These are phyloP conservation scores for Philypnodon macrostomus DNA, from an alignment of 2,797 vertebrate genomes.

Conservation along the genomic window DNA sequence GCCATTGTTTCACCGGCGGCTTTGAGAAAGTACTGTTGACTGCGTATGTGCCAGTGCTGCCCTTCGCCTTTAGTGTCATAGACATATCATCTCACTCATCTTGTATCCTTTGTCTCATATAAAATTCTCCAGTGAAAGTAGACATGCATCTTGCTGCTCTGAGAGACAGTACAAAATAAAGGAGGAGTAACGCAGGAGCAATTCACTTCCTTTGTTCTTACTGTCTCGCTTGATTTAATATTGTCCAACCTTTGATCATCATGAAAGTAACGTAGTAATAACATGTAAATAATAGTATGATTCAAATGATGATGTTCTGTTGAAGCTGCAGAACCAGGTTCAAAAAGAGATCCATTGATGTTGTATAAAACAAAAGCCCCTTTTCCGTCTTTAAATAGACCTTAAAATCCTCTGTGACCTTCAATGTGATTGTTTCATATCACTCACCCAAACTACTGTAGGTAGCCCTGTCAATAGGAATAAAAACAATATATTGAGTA, in stretches of 20 bases:
- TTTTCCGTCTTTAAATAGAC: background rate
- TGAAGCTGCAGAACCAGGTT: slow-evolving; percentile 20
- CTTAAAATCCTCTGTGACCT: no score
- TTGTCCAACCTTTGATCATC: slow-evolving; percentile 53
- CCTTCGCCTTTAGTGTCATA: no score
- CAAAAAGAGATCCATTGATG: background rate
- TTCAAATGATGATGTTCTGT: slow-evolving; percentile 33
- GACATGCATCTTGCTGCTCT: slow-evolving; percentile 28
- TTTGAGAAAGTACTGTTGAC: no score
- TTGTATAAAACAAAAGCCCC: background rate
- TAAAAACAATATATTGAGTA: no score
- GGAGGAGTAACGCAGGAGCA: slow-evolving; percentile 48
- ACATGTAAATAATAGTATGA: slow-evolving; percentile 7
- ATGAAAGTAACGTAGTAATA: slow-evolving; percentile 38
- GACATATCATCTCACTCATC: no score
- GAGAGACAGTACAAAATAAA: slow-evolving; percentile 48
- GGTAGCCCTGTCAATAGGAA: no score
- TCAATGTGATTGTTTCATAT: no score
- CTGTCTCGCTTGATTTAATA: slow-evolving; percentile 50
- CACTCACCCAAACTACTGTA: no score
- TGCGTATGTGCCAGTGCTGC: no score
- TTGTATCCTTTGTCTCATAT: no score
- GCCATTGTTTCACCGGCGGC: no score
- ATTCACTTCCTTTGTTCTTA: slow-evolving; percentile 32
- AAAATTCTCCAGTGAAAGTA: slow-evolving; percentile 7